Base-by-base conservation (phyloP, 2,888 invertebrate genomes). In the Dyspetes luteomarginatus region DNA sequence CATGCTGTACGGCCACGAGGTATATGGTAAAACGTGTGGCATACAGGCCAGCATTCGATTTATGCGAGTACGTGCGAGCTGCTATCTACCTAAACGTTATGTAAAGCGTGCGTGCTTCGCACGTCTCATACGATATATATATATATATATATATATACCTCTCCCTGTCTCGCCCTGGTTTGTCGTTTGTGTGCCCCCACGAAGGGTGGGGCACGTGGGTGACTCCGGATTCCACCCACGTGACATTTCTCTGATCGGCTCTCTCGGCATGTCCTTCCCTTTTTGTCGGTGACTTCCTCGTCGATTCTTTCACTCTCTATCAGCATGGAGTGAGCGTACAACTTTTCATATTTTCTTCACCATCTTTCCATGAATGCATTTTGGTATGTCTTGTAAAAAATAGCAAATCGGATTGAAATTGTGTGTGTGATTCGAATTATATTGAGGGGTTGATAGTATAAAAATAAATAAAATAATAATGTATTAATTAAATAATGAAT, bases 191-290 rank as follows among this genome's bases (percentile, higher is more conserved):
- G 30, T 79, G 68, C 74, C 77, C 77, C 81, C 77, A 77, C 68
- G 56, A 73, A 82, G 83, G 81, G 81, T 82, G 83, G 85, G 86
- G 86, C 87, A 86, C 86, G 89, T 89, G 89, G 89, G 89, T 88
- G 89, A 89, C 87, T 89, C 85, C 83, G 85, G 85, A 85, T 85
- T 86, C 88, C 89, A 86, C 89, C 89, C 85, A 89, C 89, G 82
- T 80, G 71, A 72, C 82, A 76, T 78, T 83, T 56, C 84, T 77
- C 67, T 68, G 58, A 52, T 65, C 60, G 30, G 62, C 52, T 43
- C 62, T 78, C 74, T 24, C 26, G 24, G 30, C 62, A 55, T 77
- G 75, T 74, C 81, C 78, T 67, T 60, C 58, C 56, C 74, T 48
- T 58, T 36, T 17, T 28, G 9, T 69, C 56, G 65, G 71, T 22